Base-by-base conservation (phyloP, 1,140 invertebrate species). In the Hirudo medicinalis region DNA sequence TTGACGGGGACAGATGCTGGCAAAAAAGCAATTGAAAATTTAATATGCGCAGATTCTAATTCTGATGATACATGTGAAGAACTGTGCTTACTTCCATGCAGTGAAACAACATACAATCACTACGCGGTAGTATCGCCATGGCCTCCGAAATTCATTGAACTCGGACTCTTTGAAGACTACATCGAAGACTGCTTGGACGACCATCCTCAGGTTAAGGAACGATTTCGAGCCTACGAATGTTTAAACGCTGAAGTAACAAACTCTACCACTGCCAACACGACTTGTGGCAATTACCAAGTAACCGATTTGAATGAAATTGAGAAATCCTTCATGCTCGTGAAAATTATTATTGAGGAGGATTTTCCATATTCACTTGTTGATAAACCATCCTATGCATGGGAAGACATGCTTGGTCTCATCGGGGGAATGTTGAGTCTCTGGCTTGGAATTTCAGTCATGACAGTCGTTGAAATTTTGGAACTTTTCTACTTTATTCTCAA, bases 361-460 rank as follows among this genome's bases (percentile, higher is more conserved):
- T 63, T 63, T 63, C 57, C 57, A 22, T 63, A 25, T 63, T 63
- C 8, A 13, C 57, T 63, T 22, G 29, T 22, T 11, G 57, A 63
- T 32, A 22, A 63, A 32, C 57, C 57, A 19, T 3, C 19, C 57
- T 25, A 25, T 32, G 29, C 57, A 13, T 63, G 57, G 57, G 57
- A 8, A 22, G 22, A 22, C 19, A 19, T 63, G 57, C 57, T 63
- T 6, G 57, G 57, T 20, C 22, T 63, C 15, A 63, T 63, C 22
- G 57, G 57, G 17, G 57, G 57, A 63, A 63, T 32, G 29, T 32
- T 63, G 20, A 25, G 22, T 63, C 57, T 63, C 11, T 63, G 57
- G 57, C 57, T 63, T n/a, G 57, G 57, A n/a, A 63, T 63, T 32
- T 25, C 57, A 25, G 57, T 63, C 22, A 25, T 32, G 22, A 63